phyloP scores from a whole-genome alignment of 2,888 invertebrate species.

The Zootermopsis nevadensis region DNA sequence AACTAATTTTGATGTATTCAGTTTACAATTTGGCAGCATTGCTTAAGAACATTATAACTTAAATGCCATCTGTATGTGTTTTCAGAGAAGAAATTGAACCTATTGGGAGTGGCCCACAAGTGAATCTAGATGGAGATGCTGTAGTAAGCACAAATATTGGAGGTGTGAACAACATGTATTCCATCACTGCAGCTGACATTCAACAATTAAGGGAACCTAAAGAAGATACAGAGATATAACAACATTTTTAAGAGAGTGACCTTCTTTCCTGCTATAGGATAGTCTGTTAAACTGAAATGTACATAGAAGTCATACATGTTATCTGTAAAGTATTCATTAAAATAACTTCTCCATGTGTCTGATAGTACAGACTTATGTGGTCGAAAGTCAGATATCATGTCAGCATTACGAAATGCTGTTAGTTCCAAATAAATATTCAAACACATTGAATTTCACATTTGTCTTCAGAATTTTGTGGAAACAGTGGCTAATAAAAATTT shows the following conservation, averaged over 20 bases:
- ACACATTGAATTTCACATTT: not conserved
- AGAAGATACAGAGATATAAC: not conserved
- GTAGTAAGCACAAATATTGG: slow-evolving; percentile 62
- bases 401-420: not conserved
- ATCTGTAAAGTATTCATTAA: not conserved
- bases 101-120: slow-evolving; percentile 65
- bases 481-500: no score
- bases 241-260: no score
- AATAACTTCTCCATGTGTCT: no score
- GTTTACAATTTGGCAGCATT: not conserved
- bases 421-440: not conserved
- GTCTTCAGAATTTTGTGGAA: no score
- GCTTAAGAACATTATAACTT: not conserved
- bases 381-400: not conserved
- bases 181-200: slow-evolving; percentile 61
- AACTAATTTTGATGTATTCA: not conserved
- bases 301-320: no score
- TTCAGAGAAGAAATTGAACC: slow-evolving; percentile 64
- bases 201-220: not conserved
- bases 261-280: no score
- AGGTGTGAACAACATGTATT: slow-evolving; percentile 62
- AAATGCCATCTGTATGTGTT: slow-evolving; percentile 42
- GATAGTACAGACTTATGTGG: not conserved
- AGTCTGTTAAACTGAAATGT: no score
- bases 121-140: slow-evolving; percentile 64